phyloP scores from a whole-genome alignment of 1,140 invertebrate species.

The Lepidurus arcticus region DNA sequence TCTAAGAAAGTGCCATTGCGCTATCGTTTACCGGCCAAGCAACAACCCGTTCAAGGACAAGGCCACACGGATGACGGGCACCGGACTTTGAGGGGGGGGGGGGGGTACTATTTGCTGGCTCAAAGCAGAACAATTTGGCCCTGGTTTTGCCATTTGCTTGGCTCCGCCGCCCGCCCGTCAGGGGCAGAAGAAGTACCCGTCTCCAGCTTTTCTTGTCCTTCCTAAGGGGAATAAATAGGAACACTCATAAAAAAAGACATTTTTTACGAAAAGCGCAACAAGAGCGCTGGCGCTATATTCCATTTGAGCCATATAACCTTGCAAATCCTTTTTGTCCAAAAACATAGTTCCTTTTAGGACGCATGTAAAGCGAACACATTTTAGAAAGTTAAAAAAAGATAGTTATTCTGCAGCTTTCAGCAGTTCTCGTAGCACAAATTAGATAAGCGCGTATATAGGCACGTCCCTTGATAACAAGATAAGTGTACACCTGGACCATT shows the following conservation, averaged over 20 bases:
- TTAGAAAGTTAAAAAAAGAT: neutral
- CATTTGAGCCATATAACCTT: neutral
- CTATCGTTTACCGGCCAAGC: neutral
- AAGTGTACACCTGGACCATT: neutral
- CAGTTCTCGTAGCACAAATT: too few species aligned
- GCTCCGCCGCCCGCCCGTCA: neutral
- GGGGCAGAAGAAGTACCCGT: neutral
- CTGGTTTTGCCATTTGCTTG: neutral
- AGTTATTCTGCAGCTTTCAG: neutral
- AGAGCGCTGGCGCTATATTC: neutral
- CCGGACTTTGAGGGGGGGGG: neutral
- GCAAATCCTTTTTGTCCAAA: neutral
- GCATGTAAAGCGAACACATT: neutral
- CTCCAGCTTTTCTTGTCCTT: neutral
- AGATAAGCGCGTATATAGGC: too few species aligned
- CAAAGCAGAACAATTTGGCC: neutral
- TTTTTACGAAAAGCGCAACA: neutral
- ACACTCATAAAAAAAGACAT: neutral
- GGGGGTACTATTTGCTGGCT: neutral
- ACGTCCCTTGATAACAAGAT: neutral
- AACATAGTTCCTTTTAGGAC: neutral
- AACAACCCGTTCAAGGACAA: conserved; percentile 8
- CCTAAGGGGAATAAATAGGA: neutral
- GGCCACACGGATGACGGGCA: neutral
- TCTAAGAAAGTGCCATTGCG: neutral